Percentiles rank a stretch among this genome's conserved stretches.
Conservation (phyloP, 2,797 vertebrate genomes). For the Anguilla megastoma region DNA sequence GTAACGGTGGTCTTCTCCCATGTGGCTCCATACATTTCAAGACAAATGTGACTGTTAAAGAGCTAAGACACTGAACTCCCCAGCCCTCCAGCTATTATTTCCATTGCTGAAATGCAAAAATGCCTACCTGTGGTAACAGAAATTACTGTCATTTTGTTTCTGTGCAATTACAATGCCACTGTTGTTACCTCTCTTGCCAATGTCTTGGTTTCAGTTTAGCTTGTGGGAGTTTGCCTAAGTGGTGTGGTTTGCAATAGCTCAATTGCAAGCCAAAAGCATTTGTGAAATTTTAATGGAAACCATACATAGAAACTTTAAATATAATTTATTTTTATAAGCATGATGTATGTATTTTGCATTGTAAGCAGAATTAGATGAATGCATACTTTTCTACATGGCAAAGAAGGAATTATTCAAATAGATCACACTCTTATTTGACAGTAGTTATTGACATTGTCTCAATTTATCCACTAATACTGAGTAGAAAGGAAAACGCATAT, state of each 20-base stretch:
- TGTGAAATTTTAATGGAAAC: constrained; percentile 44
- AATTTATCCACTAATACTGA: neutral
- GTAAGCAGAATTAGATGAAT: constrained; percentile 22
- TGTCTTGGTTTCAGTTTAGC: constrained; percentile 35
- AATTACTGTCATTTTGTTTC: constrained; percentile 42
- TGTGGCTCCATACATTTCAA: constrained; percentile 11
- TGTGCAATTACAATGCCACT: constrained; percentile 41
- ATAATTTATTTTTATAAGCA: constrained; percentile 26
- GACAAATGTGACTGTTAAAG: constrained; percentile 26
- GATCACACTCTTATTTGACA: neutral
- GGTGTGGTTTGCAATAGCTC: constrained; percentile 39
- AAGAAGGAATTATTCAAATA: neutral
- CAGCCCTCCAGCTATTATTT: constrained; percentile 27
- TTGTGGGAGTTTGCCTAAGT: constrained; percentile 36
- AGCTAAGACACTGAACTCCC: constrained; percentile 2
- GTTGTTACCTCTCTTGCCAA: constrained; percentile 35
- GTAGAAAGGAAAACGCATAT: neutral
- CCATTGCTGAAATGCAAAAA: constrained; percentile 39
- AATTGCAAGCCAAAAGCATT: constrained; percentile 38
- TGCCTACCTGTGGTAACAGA: constrained; percentile 39
- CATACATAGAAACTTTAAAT: constrained; percentile 28
- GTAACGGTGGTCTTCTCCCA: neutral
- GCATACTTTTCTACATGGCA: neutral
- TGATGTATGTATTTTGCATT: constrained; percentile 30
- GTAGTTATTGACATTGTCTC: neutral